These are phyloP conservation scores for Yoshiicerus persimilis DNA, from an alignment of 1,140 invertebrate genomes.

Conservation along the genomic window DNA sequence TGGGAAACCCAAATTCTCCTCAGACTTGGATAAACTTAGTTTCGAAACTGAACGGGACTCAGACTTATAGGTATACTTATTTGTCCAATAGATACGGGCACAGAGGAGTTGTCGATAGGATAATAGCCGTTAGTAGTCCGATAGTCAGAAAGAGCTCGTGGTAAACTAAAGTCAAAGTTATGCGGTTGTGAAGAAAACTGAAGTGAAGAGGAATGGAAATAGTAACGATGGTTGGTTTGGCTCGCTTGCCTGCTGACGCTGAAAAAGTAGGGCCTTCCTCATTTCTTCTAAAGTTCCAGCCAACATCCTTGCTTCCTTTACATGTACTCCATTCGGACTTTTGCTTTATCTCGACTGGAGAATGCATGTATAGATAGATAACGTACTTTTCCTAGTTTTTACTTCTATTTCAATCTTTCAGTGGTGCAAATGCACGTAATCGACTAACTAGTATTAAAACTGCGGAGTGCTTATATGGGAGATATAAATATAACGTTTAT, in stretches of 20 bases:
- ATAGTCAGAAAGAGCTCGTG: neutral
- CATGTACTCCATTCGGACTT: slow-evolving; percentile 3
- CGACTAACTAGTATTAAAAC: neutral
- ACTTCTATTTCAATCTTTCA: neutral
- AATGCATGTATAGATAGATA: neutral
- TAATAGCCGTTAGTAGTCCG: neutral
- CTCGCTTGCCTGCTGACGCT: slow-evolving; percentile 29
- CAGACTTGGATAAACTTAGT: neutral
- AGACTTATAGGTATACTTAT: neutral
- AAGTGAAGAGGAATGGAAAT: neutral
- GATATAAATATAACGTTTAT: neutral
- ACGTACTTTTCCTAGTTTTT: neutral
- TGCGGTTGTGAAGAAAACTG: neutral
- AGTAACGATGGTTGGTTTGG: neutral
- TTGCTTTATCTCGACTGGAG: neutral
- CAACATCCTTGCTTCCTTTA: slow-evolving; percentile 9
- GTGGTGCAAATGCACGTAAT: neutral
- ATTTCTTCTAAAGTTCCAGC: neutral
- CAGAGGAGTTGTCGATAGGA: neutral
- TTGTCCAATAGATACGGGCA: neutral
- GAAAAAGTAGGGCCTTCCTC: neutral
- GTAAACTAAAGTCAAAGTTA: neutral
- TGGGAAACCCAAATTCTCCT: too few relatives aligned
- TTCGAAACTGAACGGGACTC: neutral
- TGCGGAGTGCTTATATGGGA: neutral